Percentiles rank a stretch among this genome's conserved stretches.
Conservation (phyloP, 2,113 vertebrate species). For the Heterochromis multidens region DNA sequence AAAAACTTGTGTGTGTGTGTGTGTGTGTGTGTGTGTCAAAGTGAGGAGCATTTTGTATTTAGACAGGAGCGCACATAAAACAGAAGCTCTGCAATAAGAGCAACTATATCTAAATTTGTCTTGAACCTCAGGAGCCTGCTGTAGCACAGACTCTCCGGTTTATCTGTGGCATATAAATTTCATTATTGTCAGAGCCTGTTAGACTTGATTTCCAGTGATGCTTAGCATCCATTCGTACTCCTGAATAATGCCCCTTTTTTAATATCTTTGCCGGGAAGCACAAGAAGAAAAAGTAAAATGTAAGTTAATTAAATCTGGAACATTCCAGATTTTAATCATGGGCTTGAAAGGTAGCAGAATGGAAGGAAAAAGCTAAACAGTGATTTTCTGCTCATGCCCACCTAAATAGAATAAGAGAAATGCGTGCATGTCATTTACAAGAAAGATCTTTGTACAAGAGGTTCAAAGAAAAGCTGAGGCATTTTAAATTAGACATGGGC, state of each 20-base stretch:
- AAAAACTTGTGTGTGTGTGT: neutral
- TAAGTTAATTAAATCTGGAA: conserved; percentile 72
- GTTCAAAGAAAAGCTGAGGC: conserved; percentile 57
- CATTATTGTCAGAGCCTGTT: conserved; percentile 53
- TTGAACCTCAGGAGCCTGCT: neutral
- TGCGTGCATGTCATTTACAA: conserved; percentile 48
- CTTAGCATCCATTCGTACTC: conserved; percentile 50
- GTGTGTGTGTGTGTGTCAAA: neutral
- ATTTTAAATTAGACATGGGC: conserved; percentile 62
- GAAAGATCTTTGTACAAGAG: conserved; percentile 25
- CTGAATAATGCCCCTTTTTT: conserved; percentile 53
- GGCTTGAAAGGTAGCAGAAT: conserved; percentile 58
- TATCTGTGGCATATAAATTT: conserved; percentile 21
- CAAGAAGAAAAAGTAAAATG: conserved; percentile 23
- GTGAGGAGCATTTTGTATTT: neutral
- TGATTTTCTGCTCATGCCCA: conserved; percentile 44
- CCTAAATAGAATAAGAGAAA: conserved; percentile 50
- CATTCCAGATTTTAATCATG: conserved; percentile 72
- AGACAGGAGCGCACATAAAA: neutral
- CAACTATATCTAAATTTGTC: neutral
- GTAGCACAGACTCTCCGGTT: neutral
- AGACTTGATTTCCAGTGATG: conserved; percentile 32
- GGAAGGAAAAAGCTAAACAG: conserved; percentile 30
- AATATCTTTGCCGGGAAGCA: conserved; percentile 47
- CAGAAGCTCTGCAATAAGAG: neutral